phyloP scores from a whole-genome alignment of 2,888 invertebrate genomes.

The Rhyacophila evoluta region DNA sequence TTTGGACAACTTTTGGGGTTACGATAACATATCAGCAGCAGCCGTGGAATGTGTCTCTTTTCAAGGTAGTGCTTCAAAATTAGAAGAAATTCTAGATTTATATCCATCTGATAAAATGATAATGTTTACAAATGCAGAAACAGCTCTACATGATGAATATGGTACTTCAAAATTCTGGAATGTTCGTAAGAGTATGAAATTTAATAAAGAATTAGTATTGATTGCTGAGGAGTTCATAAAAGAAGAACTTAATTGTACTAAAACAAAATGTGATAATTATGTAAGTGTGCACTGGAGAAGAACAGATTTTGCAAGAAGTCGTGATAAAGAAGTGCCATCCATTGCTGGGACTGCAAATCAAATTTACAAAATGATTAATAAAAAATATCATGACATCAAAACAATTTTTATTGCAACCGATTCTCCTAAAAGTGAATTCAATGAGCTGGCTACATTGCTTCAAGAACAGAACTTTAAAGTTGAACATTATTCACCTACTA shows the following conservation, averaged over 20 bases:
- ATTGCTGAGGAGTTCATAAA: conserved; percentile 76
- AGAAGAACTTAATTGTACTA: conserved; percentile 59
- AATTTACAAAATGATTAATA: conserved; percentile 67
- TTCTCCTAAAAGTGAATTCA: conserved; percentile 73
- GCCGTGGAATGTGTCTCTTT: conserved; percentile 83
- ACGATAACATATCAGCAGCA: conserved; percentile 74
- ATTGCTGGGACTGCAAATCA: conserved; percentile 83
- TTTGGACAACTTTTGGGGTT: conserved; percentile 76
- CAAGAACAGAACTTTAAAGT: conserved; percentile 59
- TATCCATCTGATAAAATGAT: conserved; percentile 67
- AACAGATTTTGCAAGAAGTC: conserved; percentile 85
- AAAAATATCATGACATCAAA: conserved; percentile 37
- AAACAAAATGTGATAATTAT: conserved; percentile 74
- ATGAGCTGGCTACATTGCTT: conserved; percentile 65
- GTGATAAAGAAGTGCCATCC: conserved; percentile 81
- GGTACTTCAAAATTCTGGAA: conserved; percentile 88
- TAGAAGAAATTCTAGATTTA: conserved; percentile 71
- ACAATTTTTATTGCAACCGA: conserved; percentile 88
- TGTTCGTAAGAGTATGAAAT: conserved; percentile 92
- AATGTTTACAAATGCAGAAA: conserved; percentile 85
- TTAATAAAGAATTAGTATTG: conserved; percentile 75
- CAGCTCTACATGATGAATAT: conserved; percentile 88
- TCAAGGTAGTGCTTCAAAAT: conserved; percentile 80
- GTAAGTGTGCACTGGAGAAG: conserved; percentile 89
- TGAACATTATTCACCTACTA: conserved; percentile 63